phyloP scores from a whole-genome alignment of 2,888 invertebrate genomes.

The Hydrotaea diabolus region DNA sequence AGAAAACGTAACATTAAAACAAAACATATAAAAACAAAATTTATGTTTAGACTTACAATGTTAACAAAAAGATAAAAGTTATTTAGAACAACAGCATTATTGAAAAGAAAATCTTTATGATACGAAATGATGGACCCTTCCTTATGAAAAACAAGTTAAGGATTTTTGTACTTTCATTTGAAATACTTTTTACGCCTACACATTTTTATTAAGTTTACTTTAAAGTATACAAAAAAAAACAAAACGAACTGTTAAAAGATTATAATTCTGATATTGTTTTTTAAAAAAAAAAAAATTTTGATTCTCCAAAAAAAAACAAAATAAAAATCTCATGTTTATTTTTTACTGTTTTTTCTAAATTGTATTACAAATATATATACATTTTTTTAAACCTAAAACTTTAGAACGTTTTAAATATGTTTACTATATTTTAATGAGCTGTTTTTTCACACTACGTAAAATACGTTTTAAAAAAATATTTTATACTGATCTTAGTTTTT shows the following conservation, averaged over 20 bases:
- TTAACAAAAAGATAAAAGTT: constrained; percentile 16
- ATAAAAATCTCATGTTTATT: too few relatives aligned
- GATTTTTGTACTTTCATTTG: too few relatives aligned
- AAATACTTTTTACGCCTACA: background rate
- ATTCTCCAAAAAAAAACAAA: background rate
- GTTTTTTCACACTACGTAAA: too few relatives aligned
- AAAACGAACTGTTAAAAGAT: background rate
- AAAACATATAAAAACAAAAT: constrained; percentile 4
- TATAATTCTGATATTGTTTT: too few relatives aligned
- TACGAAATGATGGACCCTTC: constrained; percentile 32
- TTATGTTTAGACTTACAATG: constrained; percentile 24
- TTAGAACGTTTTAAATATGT: too few relatives aligned
- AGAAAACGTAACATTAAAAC: too few relatives aligned
- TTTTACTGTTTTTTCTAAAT: too few relatives aligned
- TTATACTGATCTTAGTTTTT: too few relatives aligned
- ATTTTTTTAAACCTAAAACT: too few relatives aligned
- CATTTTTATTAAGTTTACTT: constrained; percentile 4
- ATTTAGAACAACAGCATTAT: background rate
- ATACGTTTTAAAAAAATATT: too few relatives aligned
- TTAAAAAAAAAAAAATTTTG: background rate
- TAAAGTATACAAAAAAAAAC: background rate
- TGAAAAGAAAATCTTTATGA: background rate
- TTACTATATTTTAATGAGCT: too few relatives aligned
- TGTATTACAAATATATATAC: too few relatives aligned
- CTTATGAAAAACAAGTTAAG: background rate